These are phyloP conservation scores for Myotis brandtii DNA, from an alignment of 2,113 vertebrate genomes.

Conservation along the genomic window DNA sequence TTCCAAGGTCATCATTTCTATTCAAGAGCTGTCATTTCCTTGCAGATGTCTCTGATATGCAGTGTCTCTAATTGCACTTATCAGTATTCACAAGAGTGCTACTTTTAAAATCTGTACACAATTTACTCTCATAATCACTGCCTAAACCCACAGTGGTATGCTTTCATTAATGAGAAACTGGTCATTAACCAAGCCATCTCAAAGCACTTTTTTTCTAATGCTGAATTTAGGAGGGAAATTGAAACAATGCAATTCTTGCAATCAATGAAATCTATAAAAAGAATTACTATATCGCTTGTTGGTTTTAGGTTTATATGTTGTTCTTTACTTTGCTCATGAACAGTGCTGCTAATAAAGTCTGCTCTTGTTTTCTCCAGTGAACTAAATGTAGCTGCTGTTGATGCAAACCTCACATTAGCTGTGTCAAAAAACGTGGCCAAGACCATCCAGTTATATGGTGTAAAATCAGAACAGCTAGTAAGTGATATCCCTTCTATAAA, in stretches of 20 bases:
- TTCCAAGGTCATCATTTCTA: slow-evolving; percentile 71
- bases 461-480: slow-evolving; percentile 98
- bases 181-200: slow-evolving; percentile 69
- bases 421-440: slow-evolving; percentile 97
- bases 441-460: slow-evolving; percentile 95
- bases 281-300: slow-evolving; percentile 48
- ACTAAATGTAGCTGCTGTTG: slow-evolving; percentile 96
- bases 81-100: slow-evolving; percentile 82
- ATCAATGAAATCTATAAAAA: slow-evolving; percentile 65
- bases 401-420: slow-evolving; percentile 92
- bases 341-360: slow-evolving; percentile 56
- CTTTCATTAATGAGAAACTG: slow-evolving; percentile 75
- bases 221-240: slow-evolving; percentile 50
- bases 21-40: slow-evolving; percentile 74
- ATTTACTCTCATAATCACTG: slow-evolving; percentile 82
- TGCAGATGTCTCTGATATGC: slow-evolving; percentile 78
- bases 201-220: slow-evolving; percentile 61
- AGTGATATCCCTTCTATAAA: slow-evolving; percentile 76
- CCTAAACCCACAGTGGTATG: slow-evolving; percentile 66
- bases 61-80: slow-evolving; percentile 82
- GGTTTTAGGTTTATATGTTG: slow-evolving; percentile 63
- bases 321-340: slow-evolving; percentile 67
- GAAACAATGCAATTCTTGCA: slow-evolving; percentile 49
- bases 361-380: slow-evolving; percentile 90
- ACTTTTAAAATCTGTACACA: slow-evolving; percentile 85